Conservation (phyloP, 2,113 vertebrate genomes). For the Rana temporaria region DNA sequence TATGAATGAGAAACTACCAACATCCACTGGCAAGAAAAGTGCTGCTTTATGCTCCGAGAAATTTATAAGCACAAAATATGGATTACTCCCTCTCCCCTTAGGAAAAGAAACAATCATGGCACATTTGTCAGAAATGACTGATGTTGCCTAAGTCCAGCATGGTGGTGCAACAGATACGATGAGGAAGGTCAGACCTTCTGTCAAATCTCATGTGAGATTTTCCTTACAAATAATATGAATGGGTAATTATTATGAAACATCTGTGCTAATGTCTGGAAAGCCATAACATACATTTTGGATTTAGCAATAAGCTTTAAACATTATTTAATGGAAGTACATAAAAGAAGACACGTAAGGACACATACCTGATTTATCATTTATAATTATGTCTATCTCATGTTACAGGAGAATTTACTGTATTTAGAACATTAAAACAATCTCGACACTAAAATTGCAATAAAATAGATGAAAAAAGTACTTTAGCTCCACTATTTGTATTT, state of each 20-base stretch:
- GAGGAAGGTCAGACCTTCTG: too few species aligned
- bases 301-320: background rate
- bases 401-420: background rate
- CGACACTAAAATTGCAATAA: conserved; percentile 6
- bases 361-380: background rate
- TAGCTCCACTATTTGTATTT: background rate
- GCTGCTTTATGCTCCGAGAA: too few species aligned
- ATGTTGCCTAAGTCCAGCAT: too few species aligned
- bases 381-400: background rate
- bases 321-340: background rate
- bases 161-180: too few species aligned
- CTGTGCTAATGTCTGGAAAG: too few species aligned
- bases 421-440: background rate
- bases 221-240: background rate
- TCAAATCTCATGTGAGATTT: too few species aligned
- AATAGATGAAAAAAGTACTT: background rate
- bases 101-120: too few species aligned
- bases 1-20: too few species aligned
- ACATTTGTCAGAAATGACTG: too few species aligned
- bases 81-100: too few species aligned
- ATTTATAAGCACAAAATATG: too few species aligned
- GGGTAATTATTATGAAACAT: background rate
- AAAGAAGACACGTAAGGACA: background rate
- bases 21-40: too few species aligned
- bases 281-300: background rate